Evolutionary conservation across 2,797 vertebrate species (phyloP).

Genomic region (Clamator glandarius): DNA sequence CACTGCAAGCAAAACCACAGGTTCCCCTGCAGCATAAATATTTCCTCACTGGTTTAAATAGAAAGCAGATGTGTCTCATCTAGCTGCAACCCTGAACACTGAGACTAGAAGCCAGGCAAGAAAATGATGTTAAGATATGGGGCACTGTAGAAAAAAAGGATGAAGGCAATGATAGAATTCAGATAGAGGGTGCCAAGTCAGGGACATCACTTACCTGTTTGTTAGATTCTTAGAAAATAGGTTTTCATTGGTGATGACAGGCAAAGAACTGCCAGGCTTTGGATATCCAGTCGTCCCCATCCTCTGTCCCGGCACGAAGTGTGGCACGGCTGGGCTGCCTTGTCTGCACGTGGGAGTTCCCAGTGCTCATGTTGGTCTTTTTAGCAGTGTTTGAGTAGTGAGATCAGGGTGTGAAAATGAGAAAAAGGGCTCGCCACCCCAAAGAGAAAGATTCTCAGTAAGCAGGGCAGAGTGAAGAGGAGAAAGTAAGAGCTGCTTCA

Average conservation of each 20-base stretch:
- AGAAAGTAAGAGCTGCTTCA: neutral
- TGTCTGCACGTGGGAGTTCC: neutral
- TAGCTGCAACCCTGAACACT: neutral
- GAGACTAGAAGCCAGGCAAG: neutral
- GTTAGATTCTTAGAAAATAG: neutral
- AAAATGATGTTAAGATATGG: neutral
- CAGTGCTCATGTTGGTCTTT: neutral
- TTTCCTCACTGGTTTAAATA: neutral
- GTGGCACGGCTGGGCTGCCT: neutral
- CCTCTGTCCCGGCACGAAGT: neutral
- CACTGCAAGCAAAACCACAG: neutral
- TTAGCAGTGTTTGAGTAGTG: neutral
- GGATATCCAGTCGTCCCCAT: neutral
- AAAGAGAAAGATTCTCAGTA: neutral
- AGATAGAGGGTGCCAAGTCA: neutral
- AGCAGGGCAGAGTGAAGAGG: neutral
- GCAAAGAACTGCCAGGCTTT: neutral
- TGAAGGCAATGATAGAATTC: neutral
- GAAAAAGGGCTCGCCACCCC: neutral
- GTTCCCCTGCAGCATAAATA: constrained; percentile 8
- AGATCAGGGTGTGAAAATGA: neutral
- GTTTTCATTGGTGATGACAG: neutral
- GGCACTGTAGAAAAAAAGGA: neutral
- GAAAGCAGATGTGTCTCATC: constrained; percentile 22
- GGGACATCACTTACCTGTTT: neutral